phyloP scores from a whole-genome alignment of 2,888 invertebrate species.

The Drosophila barbarae region DNA sequence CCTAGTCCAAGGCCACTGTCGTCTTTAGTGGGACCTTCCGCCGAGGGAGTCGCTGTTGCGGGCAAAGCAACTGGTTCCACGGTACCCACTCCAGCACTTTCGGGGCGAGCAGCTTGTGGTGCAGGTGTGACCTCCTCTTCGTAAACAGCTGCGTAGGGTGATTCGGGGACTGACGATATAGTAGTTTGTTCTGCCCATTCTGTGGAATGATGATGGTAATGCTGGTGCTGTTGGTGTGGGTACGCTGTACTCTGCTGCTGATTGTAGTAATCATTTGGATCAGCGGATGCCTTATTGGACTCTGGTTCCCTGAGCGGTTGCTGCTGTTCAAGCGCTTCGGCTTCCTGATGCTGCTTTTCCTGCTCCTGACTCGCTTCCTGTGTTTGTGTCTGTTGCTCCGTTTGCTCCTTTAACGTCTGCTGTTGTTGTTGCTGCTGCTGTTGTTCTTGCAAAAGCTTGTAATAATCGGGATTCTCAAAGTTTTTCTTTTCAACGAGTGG shows the following conservation, averaged over 20 bases:
- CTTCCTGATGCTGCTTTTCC: background rate
- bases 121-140: conserved; percentile 46
- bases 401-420: no score
- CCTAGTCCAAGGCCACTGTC: conserved; percentile 58
- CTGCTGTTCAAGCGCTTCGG: background rate
- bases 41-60: conserved; percentile 21
- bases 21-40: conserved; percentile 47
- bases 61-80: conserved; percentile 48
- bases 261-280: conserved; percentile 9
- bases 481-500: conserved; percentile 52
- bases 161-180: conserved; percentile 39
- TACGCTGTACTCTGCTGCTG: conserved; percentile 1
- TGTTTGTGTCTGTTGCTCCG: background rate
- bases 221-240: conserved; percentile 11
- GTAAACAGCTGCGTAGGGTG: conserved; percentile 33
- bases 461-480: conserved; percentile 50
- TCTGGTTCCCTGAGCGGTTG: background rate
- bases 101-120: background rate
- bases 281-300: background rate
- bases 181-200: conserved; percentile 33
- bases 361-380: background rate
- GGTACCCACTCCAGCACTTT: conserved; percentile 32
- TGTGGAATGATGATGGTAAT: conserved; percentile 1
- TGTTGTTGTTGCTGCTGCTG: conserved; percentile 20
- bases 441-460: conserved; percentile 53